Evolutionary conservation across 2,888 invertebrate genomes (phyloP), one percentile per base, ranked within the genome.

Genomic region (Meandrusa payeni): DNA sequence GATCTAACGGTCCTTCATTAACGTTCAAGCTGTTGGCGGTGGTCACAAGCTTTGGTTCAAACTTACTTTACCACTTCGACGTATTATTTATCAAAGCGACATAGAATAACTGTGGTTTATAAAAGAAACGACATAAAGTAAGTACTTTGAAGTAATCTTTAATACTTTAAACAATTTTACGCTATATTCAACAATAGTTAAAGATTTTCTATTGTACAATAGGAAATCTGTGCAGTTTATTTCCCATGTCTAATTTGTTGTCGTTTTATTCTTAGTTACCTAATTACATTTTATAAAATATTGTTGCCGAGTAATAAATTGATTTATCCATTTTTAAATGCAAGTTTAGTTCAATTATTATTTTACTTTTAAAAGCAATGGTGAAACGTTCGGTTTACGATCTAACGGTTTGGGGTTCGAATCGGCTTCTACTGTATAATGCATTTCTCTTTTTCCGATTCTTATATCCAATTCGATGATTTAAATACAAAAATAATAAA

Each of bases 171-270:
- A 15, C 11, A 15, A 23, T 29, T 29, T 31, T 10, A 39, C 9
- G 41, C 32, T 12, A 11, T 17, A 20, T 24, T n/a, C 9, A 34
- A 36, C 36, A 42, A 34, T 42, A 29, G 28, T 27, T 20, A 33
- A 19, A 5, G 40, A 32, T 40, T 15, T 22, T 17, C 17, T n/a
- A 20, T 20, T 9, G n/a, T n/a, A 24, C 24, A 24, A 23, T 31
- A 23, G 26, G 12, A 34, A 34, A 10, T 10, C 32, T 32, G 6
- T 12, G 17, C n/a, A 24, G n/a, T n/a, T 12, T 20, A 27, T 10
- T 41, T 36, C 41, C 41, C 23, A 34, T 37, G 15, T 29, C 38
- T 9, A 36, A 41, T 20, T 29, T 33, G 23, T 12, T n/a, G 17
- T 36, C n/a, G n/a, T n/a, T n/a, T n/a, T n/a, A n/a, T n/a, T n/a